Percentiles rank a stretch among this genome's conserved stretches.
These are phyloP conservation scores for Galerucella nymphaeae DNA, from an alignment of 2,888 invertebrate species.

Conservation along the genomic window DNA sequence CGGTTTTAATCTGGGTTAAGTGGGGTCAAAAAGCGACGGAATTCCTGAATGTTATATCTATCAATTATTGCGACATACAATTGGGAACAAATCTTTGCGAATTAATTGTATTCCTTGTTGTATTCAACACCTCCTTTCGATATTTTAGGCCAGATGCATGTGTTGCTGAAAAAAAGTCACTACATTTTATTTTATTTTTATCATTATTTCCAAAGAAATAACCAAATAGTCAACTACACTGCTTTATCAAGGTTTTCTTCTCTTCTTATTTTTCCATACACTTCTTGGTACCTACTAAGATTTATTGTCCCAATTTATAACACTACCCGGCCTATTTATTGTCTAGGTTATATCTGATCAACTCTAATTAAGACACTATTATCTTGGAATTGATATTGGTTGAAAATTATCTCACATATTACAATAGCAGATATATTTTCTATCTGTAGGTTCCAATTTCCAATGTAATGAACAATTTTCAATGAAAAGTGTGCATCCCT, in stretches of 20 bases:
- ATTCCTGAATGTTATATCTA: slow-evolving; percentile 66
- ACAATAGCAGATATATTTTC: background rate
- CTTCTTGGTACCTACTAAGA: no score
- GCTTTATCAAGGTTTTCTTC: no score
- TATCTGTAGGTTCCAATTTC: no score
- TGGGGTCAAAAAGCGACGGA: slow-evolving; percentile 79
- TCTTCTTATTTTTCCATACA: no score
- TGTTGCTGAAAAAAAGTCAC: no score
- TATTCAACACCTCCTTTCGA: slow-evolving; percentile 32
- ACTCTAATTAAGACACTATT: slow-evolving; percentile 3
- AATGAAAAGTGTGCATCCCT: no score
- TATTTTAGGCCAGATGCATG: background rate
- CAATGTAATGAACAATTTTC: no score
- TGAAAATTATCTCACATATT: slow-evolving; percentile 1
- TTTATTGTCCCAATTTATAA: background rate
- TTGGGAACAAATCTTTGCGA: slow-evolving; percentile 45
- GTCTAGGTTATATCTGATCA: background rate
- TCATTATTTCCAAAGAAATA: no score
- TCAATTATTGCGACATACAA: slow-evolving; percentile 48
- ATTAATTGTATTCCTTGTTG: slow-evolving; percentile 40
- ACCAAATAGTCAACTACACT: no score
- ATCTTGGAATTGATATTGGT: background rate
- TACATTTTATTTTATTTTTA: no score
- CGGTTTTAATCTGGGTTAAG: slow-evolving; percentile 79
- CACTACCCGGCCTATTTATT: background rate